Base-by-base conservation (phyloP, 2,888 invertebrate species). In the Dermolepida albohirtum region DNA sequence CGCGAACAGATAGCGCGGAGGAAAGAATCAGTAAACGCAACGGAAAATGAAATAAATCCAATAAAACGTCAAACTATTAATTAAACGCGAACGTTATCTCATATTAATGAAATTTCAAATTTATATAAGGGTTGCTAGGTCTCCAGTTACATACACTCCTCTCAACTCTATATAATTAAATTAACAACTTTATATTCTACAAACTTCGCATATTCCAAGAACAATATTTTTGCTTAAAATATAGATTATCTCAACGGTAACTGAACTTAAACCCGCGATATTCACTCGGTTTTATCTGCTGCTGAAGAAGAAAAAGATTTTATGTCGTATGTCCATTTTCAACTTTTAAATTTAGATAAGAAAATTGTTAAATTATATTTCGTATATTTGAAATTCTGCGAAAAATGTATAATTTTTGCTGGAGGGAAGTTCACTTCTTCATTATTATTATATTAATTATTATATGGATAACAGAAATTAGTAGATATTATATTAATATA, bases 41-140 rank as follows among this genome's bases (percentile, higher is more conserved):
- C 10, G 34, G 10, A 2, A 34, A 34, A 34, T 10, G 4, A 22
- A 22, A 22, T 34, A 14, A 27, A 11, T 29, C 14, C 14, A 22
- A 43, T 27, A 43, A 57, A 44, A 43, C 27, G 12, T 34, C 47
- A 34, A 66, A 66, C 55, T 66, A 66, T 22, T 39, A 55, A 66
- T 54, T 66, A 55, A 49, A 17, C 49, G 6, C 27, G 22, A 41
- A 41, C 27, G 64, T 43, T 47, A 40, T 54, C 64, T 34, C 29
- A 22, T 49, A 66, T 47, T 54, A 66, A 66, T 47, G 66, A 66
- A 66, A 66, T 66, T 66, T 49, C 55, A 44, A 66, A 66, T 66
- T 66, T 55, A 47, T 57, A 6, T 49, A 29, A 54, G 17, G 55
- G 57, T 39, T 54, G 49, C 44, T 12, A 41, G 57, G 59, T 57